Evolutionary conservation across 2,113 vertebrate genomes (phyloP).

Genomic region (Neomonachus schauinslandi): DNA sequence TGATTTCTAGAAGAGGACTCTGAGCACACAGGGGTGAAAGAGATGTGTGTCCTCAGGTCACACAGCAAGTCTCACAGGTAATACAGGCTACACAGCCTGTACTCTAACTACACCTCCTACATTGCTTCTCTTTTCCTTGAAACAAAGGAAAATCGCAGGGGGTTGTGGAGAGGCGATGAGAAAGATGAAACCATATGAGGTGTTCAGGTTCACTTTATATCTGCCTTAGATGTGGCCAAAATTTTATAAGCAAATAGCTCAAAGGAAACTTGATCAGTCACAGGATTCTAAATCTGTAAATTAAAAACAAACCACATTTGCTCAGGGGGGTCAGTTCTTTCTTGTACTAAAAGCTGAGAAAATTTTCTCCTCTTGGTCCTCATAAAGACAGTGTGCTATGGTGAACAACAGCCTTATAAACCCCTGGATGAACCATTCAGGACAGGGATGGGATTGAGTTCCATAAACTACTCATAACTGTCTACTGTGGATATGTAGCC

Average conservation of each 20-base stretch:
- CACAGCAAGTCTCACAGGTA: neutral
- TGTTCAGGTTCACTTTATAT: neutral
- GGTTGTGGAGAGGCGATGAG: no score
- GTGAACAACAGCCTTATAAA: neutral
- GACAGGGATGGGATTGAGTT: neutral
- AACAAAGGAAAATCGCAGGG: neutral
- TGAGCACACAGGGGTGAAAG: neutral
- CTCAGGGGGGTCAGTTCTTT: neutral
- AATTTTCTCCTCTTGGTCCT: neutral
- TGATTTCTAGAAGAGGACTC: neutral
- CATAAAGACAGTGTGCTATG: neutral
- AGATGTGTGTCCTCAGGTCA: neutral
- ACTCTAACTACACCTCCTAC: neutral
- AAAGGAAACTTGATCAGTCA: conserved; percentile 27
- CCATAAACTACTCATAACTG: neutral
- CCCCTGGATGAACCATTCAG: neutral
- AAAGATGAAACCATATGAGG: conserved; percentile 1
- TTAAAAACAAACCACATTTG: neutral
- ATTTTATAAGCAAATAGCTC: neutral
- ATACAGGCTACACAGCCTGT: neutral
- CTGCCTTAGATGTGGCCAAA: neutral
- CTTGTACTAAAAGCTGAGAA: neutral
- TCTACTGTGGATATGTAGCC: neutral
- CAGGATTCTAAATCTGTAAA: neutral
- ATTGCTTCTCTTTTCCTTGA: neutral